Evolutionary conservation across 2,888 invertebrate genomes (phyloP).

Genomic region (Pemphredon lugubris): DNA sequence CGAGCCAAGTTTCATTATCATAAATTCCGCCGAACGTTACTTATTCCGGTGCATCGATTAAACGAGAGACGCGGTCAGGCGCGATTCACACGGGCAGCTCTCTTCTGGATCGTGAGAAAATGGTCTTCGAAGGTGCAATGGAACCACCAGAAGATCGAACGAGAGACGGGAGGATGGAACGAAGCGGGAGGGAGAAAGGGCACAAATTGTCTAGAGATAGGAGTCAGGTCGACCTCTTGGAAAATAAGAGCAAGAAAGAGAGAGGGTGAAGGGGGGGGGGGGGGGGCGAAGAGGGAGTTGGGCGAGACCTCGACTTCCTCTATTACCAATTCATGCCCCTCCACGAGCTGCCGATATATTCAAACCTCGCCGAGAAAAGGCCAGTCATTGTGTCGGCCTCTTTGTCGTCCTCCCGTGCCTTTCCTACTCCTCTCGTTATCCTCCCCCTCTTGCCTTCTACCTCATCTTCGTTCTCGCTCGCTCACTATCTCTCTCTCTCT

Average conservation of each 20-base stretch:
- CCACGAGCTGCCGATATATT: conserved; percentile 66
- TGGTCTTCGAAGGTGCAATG: conserved; percentile 35
- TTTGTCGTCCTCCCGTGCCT: conserved; percentile 63
- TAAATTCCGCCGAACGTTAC: conserved; percentile 33
- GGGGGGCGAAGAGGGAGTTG: conserved; percentile 11
- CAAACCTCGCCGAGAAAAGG: conserved; percentile 67
- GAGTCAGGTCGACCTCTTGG: conserved; percentile 61
- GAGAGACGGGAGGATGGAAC: conserved; percentile 22
- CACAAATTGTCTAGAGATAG: conserved; percentile 68
- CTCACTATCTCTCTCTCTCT: conserved; percentile 24
- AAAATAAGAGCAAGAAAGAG: conserved; percentile 54
- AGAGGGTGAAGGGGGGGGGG: conserved; percentile 8
- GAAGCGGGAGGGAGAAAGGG: conserved; percentile 31
- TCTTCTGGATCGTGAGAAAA: conserved; percentile 60
- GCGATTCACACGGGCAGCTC: conserved; percentile 41
- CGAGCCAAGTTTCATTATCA: conserved; percentile 26
- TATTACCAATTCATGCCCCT: conserved; percentile 73
- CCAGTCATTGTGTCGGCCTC: conserved; percentile 70
- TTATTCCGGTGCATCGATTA: conserved; percentile 53
- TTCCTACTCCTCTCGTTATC: conserved; percentile 66
- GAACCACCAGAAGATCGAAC: not conserved
- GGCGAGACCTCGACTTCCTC: conserved; percentile 69
- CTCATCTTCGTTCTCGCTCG: not conserved
- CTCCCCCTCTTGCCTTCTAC: conserved; percentile 19
- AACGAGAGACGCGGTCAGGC: conserved; percentile 52